Evolutionary conservation across 2,888 invertebrate genomes (phyloP).

Genomic region (Orthonychiurus folsomi): DNA sequence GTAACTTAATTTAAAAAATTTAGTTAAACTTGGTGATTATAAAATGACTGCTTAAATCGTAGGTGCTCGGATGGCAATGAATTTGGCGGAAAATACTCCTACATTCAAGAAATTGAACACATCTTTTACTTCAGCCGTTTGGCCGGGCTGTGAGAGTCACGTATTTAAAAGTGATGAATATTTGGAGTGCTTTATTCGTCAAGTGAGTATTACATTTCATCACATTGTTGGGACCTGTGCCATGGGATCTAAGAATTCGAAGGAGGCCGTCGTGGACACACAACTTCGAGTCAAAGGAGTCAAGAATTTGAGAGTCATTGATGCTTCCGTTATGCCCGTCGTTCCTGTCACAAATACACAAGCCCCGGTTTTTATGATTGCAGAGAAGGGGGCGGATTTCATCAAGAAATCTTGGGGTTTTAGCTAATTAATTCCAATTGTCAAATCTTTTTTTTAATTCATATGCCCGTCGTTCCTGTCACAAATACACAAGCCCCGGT

Average conservation of each 20-base stretch:
- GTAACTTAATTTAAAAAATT: too few species aligned
- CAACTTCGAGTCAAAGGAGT: slow-evolving; percentile 17
- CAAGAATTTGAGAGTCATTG: slow-evolving; percentile 15
- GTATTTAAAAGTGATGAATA: slow-evolving; percentile 29
- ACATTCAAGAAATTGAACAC: slow-evolving; percentile 28
- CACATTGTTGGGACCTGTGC: slow-evolving; percentile 16
- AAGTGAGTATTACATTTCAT: slow-evolving; percentile 7
- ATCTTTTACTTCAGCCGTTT: slow-evolving; percentile 23
- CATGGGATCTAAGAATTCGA: slow-evolving; percentile 12
- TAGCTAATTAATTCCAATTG: background rate
- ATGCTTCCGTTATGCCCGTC: slow-evolving; percentile 18
- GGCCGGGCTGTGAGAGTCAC: slow-evolving; percentile 27
- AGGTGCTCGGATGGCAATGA: slow-evolving; percentile 25
- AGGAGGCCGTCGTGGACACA: slow-evolving; percentile 17
- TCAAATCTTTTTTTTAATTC: too few species aligned
- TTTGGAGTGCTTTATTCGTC: slow-evolving; percentile 30
- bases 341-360: slow-evolving; percentile 12
- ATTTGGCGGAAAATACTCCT: slow-evolving; percentile 29
- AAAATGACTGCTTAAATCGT: background rate
- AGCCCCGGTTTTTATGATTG: slow-evolving; percentile 11
- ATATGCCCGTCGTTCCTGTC: slow-evolving; percentile 17
- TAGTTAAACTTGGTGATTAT: background rate
- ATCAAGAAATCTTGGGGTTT: slow-evolving; percentile 5
- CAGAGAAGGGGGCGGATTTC: slow-evolving; percentile 13
- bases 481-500: slow-evolving; percentile 9